These are phyloP conservation scores for Embidobia sp. DNA, from an alignment of 2,888 invertebrate genomes.

Conservation along the genomic window DNA sequence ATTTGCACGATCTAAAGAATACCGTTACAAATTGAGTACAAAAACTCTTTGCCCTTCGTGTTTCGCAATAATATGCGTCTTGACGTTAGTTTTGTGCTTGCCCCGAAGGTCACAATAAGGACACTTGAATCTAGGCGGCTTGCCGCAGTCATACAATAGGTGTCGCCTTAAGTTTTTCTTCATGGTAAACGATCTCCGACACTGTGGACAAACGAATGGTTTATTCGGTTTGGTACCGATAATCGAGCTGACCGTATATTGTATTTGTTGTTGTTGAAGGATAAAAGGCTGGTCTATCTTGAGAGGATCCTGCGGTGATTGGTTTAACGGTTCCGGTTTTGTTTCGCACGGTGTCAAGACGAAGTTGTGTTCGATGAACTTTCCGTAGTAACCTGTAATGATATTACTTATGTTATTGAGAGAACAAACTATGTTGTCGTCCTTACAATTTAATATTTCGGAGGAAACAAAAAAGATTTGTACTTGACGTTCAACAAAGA, in stretches of 20 bases:
- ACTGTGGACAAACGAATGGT: constrained; percentile 67
- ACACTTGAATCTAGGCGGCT: constrained; percentile 61
- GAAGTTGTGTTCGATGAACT: constrained; percentile 44
- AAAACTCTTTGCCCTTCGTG: constrained; percentile 61
- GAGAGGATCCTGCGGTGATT: constrained; percentile 24
- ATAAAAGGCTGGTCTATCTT: constrained; percentile 43
- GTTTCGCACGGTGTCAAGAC: background rate
- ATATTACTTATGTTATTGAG: constrained; percentile 42
- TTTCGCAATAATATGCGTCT: constrained; percentile 62
- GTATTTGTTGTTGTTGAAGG: constrained; percentile 39
- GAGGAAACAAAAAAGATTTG: background rate
- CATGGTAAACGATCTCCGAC: constrained; percentile 68
- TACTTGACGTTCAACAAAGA: constrained; percentile 14
- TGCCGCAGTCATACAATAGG: constrained; percentile 63
- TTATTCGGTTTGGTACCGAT: constrained; percentile 35
- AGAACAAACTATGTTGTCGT: background rate
- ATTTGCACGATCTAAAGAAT: too few species aligned
- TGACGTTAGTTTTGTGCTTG: constrained; percentile 65
- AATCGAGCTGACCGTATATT: constrained; percentile 34
- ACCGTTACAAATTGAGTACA: constrained; percentile 64
- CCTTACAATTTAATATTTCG: constrained; percentile 3
- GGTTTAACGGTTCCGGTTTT: constrained; percentile 8
- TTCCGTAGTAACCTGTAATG: constrained; percentile 60
- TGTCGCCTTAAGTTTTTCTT: constrained; percentile 68
- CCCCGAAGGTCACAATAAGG: constrained; percentile 76